These are phyloP conservation scores for Spongilla lacustris DNA, from an alignment of 37 sponge, comb jelly and placozoan species.

Conservation along the genomic window DNA sequence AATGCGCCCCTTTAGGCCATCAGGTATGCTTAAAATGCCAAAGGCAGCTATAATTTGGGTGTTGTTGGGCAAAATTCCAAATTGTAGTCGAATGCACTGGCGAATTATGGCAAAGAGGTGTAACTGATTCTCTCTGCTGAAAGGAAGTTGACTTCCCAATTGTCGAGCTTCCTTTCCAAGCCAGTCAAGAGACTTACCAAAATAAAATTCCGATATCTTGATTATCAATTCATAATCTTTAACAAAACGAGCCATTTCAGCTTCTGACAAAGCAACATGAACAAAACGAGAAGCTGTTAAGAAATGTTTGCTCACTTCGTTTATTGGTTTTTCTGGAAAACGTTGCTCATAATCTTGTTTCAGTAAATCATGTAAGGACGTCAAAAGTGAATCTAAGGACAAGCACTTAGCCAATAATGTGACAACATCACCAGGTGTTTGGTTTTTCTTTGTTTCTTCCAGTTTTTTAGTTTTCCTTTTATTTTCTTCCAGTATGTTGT, in stretches of 20 bases:
- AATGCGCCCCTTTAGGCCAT: slow-evolving; percentile 5
- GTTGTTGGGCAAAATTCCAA: neutral
- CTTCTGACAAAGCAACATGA: neutral
- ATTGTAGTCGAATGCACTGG: neutral
- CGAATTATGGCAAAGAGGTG: neutral
- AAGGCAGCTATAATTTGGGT: neutral
- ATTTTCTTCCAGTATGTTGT: neutral
- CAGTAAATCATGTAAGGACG: neutral
- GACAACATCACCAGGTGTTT: neutral
- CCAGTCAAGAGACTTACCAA: neutral
- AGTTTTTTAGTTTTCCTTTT: neutral
- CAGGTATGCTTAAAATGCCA: neutral
- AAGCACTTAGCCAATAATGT: neutral
- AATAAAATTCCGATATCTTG: neutral
- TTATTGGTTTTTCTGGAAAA: neutral
- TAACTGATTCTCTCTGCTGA: neutral
- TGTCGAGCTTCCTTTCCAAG: neutral
- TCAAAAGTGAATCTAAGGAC: neutral
- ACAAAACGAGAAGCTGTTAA: neutral
- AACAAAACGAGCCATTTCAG: neutral
- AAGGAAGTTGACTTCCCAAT: neutral
- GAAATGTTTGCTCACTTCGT: neutral
- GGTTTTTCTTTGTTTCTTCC: neutral
- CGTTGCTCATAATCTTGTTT: neutral
- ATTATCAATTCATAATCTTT: neutral